Conservation (phyloP, 2,888 invertebrate genomes). For the Gymnocheta viridis region DNA sequence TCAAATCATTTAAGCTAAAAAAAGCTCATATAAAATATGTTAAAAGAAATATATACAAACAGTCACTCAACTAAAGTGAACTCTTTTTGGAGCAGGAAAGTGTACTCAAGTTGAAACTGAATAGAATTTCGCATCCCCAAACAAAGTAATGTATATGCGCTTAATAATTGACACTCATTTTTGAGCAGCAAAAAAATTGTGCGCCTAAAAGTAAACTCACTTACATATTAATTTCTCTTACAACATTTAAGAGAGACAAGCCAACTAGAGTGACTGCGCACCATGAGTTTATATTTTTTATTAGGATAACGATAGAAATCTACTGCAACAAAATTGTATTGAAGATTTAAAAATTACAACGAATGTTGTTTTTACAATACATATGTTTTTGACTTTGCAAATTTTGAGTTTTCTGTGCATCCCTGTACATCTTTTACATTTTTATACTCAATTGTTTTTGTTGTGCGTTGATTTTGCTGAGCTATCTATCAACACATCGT, state of each 20-base stretch:
- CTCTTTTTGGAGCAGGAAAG: not conserved
- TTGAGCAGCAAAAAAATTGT: conserved; percentile 4
- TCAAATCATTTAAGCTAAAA: not conserved
- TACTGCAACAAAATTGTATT: conserved; percentile 26
- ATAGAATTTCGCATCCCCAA: not conserved
- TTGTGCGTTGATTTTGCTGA: conserved; percentile 7
- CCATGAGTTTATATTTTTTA: no score
- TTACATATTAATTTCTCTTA: conserved; percentile 37
- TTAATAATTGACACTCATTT: conserved; percentile 15
- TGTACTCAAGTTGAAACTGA: not conserved
- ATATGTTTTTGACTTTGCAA: conserved; percentile 22
- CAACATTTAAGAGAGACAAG: conserved; percentile 18
- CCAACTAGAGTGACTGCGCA: conserved; percentile 20
- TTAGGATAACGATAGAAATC: not conserved
- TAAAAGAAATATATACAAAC: not conserved
- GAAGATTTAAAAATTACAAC: conserved; percentile 12
- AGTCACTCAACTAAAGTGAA: not conserved
- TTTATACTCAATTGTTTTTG: conserved; percentile 37
- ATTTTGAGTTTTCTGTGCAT: conserved; percentile 32
- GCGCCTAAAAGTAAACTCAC: conserved; percentile 57
- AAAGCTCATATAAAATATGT: not conserved
- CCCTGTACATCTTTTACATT: conserved; percentile 4
- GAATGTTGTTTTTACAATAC: not conserved
- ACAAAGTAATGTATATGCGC: conserved; percentile 41
- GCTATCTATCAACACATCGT: conserved; percentile 70